Percentiles rank a stretch among this genome's conserved stretches.
Evolutionary conservation across 2,797 vertebrate genomes (phyloP).

Genomic region (Eupleurogrammus muticus): DNA sequence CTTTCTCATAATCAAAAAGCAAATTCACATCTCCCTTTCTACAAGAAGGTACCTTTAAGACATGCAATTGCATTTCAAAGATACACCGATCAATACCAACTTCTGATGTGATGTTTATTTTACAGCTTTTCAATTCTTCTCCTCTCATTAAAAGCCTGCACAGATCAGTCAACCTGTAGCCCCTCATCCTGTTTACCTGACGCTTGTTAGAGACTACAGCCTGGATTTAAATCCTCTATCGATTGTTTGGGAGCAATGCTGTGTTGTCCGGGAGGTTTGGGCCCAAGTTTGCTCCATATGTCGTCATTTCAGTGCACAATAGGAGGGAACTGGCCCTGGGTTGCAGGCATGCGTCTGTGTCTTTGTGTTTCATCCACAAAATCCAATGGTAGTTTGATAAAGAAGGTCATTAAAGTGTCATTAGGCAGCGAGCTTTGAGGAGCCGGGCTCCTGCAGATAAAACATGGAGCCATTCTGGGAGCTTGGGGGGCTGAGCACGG

Average conservation of each 20-base stretch:
- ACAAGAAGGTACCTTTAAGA: background rate
- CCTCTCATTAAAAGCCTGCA: slow-evolving; percentile 55
- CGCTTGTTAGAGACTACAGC: slow-evolving; percentile 27
- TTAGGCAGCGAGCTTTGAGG: slow-evolving; percentile 75
- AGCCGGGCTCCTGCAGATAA: slow-evolving; percentile 70
- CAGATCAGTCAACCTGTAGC: slow-evolving; percentile 45
- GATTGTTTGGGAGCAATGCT: slow-evolving; percentile 26
- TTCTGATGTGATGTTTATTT: slow-evolving; percentile 33
- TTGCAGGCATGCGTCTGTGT: slow-evolving; percentile 45
- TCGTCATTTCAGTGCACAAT: slow-evolving; percentile 12
- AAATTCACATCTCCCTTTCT: no score
- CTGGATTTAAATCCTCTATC: slow-evolving; percentile 40
- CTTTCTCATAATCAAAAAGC: no score
- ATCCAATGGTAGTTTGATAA: slow-evolving; percentile 77
- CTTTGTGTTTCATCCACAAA: slow-evolving; percentile 72
- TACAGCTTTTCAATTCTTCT: slow-evolving; percentile 30
- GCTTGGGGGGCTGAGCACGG: slow-evolving; percentile 22
- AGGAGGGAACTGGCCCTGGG: slow-evolving; percentile 15
- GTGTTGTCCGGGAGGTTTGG: slow-evolving; percentile 19
- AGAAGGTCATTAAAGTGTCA: slow-evolving; percentile 82
- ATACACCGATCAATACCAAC: slow-evolving; percentile 29
- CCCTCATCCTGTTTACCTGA: slow-evolving; percentile 42
- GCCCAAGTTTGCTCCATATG: slow-evolving; percentile 27
- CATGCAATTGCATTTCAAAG: background rate
- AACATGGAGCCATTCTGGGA: slow-evolving; percentile 68